A percentile compares a stretch with the other conserved stretches of the same genome.
Evolutionary conservation across 35 echinoderm and acorn worm genomes (phyloP).

Genomic region (Apostichopus californicus): DNA sequence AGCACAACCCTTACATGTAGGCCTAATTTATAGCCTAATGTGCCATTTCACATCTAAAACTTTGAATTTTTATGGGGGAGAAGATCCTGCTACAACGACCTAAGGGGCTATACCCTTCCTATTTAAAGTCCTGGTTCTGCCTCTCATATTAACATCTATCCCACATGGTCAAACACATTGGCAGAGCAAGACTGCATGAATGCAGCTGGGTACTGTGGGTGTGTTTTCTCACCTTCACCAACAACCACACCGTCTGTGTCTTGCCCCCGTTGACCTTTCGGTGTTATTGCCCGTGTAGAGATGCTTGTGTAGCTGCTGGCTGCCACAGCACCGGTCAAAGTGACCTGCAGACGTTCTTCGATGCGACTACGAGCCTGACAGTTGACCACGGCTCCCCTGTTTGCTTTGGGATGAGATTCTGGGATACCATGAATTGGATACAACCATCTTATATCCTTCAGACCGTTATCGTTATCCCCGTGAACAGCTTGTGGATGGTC

Average conservation of each 20-base stretch:
- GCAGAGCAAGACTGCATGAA: not conserved
- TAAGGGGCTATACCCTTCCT: too few species aligned
- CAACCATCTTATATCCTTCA: slow-evolving; percentile 93
- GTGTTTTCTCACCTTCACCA: slow-evolving; percentile 72
- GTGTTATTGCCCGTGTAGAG: slow-evolving; percentile 80
- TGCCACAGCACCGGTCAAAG: slow-evolving; percentile 91
- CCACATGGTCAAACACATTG: too few species aligned
- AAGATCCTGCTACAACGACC: too few species aligned
- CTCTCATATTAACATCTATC: too few species aligned
- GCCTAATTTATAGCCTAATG: too few species aligned
- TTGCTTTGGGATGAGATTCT: slow-evolving; percentile 77
- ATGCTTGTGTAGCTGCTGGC: slow-evolving; percentile 75
- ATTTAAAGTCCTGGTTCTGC: too few species aligned
- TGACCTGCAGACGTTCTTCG: slow-evolving; percentile 85
- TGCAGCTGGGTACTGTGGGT: not conserved
- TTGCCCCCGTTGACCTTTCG: slow-evolving; percentile 55
- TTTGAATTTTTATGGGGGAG: too few species aligned
- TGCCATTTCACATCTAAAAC: too few species aligned
- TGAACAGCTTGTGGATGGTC: slow-evolving; percentile 72
- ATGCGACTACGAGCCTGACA: slow-evolving; percentile 95
- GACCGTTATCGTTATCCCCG: slow-evolving; percentile 63
- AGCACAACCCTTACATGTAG: too few species aligned
- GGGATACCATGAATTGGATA: slow-evolving; percentile 98
- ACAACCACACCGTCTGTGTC: slow-evolving; percentile 77
- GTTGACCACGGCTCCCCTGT: slow-evolving; percentile 78